Percentiles rank a stretch among this genome's conserved stretches.
Conservation (phyloP, 2,888 invertebrate genomes). For the Petrolisthes manimaculis region DNA sequence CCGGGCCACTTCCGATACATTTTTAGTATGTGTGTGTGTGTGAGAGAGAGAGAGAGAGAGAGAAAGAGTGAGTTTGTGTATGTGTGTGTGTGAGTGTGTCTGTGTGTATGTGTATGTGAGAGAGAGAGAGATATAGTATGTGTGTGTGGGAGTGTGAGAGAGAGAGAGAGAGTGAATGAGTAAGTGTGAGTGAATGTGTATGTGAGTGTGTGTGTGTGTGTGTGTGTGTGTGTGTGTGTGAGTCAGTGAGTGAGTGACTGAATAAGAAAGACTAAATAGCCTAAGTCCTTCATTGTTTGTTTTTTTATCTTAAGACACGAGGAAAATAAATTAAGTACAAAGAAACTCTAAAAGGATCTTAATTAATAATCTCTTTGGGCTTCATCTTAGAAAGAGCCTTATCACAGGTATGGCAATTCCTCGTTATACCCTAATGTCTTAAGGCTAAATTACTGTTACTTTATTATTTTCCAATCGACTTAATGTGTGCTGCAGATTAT, state of each 20-base stretch:
- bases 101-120: constrained; percentile 21
- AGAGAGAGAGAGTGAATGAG: neutral
- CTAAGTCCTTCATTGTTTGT: no score
- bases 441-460: no score
- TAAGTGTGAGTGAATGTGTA: neutral
- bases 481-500: no score
- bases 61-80: neutral
- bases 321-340: no score
- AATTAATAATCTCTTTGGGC: no score
- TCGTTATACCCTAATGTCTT: no score
- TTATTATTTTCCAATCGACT: no score
- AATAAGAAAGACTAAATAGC: neutral
- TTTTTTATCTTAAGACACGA: no score
- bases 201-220: constrained; percentile 20
- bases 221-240: neutral
- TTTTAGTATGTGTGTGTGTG: constrained; percentile 1
- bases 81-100: neutral
- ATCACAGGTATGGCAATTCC: no score
- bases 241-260: neutral
- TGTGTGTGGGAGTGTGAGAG: constrained; percentile 2
- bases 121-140: constrained; percentile 32
- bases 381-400: no score
- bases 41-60: constrained; percentile 17
- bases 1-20: no score
- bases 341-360: no score